Percentiles rank a stretch among this genome's conserved stretches.
These are phyloP conservation scores for Mareca strepera DNA, from an alignment of 2,797 vertebrate genomes.

Conservation along the genomic window DNA sequence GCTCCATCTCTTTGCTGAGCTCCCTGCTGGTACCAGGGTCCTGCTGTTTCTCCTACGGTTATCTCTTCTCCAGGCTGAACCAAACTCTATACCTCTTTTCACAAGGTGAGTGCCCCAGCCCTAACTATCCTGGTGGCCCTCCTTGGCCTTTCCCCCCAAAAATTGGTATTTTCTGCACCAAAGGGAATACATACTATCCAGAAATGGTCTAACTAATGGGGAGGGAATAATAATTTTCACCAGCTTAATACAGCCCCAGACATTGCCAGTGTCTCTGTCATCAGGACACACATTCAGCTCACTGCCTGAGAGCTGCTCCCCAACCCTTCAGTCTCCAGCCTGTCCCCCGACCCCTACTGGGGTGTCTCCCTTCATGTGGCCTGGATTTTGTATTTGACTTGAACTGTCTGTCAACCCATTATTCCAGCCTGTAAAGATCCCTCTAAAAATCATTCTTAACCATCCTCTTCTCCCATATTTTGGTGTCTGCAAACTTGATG, in stretches of 20 bases:
- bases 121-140: not conserved
- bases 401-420: not conserved
- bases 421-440: not conserved
- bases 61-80: not conserved
- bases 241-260: not conserved
- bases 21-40: rapidly evolving
- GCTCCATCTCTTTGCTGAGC: not conserved
- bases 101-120: not conserved
- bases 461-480: not conserved
- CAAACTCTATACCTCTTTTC: rapidly evolving
- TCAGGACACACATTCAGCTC: not conserved
- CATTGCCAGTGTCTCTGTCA: not conserved
- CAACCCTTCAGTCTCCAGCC: not conserved
- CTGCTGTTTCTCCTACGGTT: not conserved
- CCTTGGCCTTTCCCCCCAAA: not conserved
- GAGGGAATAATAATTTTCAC: not conserved
- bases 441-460: not conserved
- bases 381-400: not conserved
- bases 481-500: not conserved
- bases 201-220: not conserved
- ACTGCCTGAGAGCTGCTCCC: too few species aligned
- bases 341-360: not conserved
- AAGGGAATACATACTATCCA: not conserved
- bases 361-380: not conserved
- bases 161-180: not conserved